phyloP scores from a whole-genome alignment of 1,140 invertebrate species.

The Trigoniulus corallinus region DNA sequence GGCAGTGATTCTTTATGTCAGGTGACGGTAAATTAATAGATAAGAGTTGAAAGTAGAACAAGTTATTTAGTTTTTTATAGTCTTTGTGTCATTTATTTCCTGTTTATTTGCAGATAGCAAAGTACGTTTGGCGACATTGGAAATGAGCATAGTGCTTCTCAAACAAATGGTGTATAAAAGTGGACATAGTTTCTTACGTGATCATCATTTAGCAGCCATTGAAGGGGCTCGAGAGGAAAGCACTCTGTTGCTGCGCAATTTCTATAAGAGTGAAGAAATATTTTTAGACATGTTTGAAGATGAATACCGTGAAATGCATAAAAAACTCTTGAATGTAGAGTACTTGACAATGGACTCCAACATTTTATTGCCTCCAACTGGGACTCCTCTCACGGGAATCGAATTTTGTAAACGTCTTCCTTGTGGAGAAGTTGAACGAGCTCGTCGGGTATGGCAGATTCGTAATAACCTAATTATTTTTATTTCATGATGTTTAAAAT shows the following conservation, averaged over 20 bases:
- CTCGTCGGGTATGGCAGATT: constrained; percentile 39
- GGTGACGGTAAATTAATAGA: too few relatives aligned
- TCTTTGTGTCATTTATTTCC: background rate
- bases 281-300: constrained; percentile 99
- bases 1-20: too few relatives aligned
- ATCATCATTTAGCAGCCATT: constrained; percentile 46
- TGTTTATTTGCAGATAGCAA: constrained; percentile 33
- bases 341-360: constrained; percentile 92
- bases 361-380: constrained; percentile 86
- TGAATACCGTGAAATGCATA: constrained; percentile 82
- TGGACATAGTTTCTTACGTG: constrained; percentile 33
- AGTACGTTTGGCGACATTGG: constrained; percentile 79
- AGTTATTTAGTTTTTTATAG: too few relatives aligned
- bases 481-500: background rate
- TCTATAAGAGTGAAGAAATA: constrained; percentile 95
- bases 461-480: background rate
- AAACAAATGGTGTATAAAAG: constrained; percentile 31
- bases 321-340: constrained; percentile 73
- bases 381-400: constrained; percentile 89
- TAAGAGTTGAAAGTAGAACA: too few relatives aligned
- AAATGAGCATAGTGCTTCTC: constrained; percentile 65
- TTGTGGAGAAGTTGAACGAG: constrained; percentile 90
- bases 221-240: constrained; percentile 70
- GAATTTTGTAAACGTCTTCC: constrained; percentile 86
- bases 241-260: constrained; percentile 68